Evolutionary conservation across 1,140 invertebrate species (phyloP).

Genomic region (Protaetia brevitarsis): DNA sequence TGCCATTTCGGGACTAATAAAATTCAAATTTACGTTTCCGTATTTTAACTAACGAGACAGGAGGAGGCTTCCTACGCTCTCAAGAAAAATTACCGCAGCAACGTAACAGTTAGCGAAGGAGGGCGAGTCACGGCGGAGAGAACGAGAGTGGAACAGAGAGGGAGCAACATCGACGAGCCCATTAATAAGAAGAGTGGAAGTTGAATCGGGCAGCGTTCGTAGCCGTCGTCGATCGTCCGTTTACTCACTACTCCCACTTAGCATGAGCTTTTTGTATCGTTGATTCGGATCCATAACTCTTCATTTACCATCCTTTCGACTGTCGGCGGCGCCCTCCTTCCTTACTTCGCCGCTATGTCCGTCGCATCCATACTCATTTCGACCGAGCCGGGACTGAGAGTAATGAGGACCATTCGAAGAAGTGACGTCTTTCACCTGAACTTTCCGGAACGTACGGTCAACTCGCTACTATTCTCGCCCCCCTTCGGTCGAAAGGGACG

Average conservation of each 20-base stretch:
- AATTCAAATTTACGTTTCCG: slow-evolving; percentile 10
- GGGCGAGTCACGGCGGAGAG: too few relatives aligned
- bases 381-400: slow-evolving; percentile 39
- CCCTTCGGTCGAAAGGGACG: slow-evolving; percentile 30
- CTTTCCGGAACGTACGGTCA: too few relatives aligned
- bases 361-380: slow-evolving; percentile 41
- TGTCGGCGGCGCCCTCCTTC: neutral
- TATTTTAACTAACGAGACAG: slow-evolving; percentile 8
- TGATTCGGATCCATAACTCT: slow-evolving; percentile 45
- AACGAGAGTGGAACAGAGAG: neutral
- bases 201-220: slow-evolving; percentile 14
- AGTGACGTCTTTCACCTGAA: slow-evolving; percentile 43
- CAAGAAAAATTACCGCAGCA: slow-evolving; percentile 12
- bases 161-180: neutral
- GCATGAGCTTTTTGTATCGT: slow-evolving; percentile 34
- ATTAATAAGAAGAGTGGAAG: slow-evolving; percentile 13
- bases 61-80: neutral
- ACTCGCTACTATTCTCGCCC: neutral
- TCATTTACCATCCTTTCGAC: slow-evolving; percentile 38
- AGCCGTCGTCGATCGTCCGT: too few relatives aligned
- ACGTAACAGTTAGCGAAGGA: too few relatives aligned
- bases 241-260: slow-evolving; percentile 40
- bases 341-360: too few relatives aligned
- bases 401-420: slow-evolving; percentile 44
- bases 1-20: neutral